Evolutionary conservation across 2,797 vertebrate species (phyloP).

Genomic region (Lateolabrax maculatus): DNA sequence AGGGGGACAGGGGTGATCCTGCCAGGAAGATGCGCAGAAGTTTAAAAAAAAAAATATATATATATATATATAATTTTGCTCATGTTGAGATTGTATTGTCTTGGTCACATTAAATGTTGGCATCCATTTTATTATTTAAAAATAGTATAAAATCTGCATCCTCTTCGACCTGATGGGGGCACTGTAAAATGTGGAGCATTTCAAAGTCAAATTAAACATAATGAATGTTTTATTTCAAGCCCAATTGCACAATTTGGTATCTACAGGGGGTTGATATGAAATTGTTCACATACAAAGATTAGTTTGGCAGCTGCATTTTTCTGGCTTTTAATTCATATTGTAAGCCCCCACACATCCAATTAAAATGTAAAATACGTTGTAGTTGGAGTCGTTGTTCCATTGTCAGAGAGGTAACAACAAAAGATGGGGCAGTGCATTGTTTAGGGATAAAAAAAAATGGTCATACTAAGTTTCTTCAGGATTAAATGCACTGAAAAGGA

Average conservation of each 20-base stretch:
- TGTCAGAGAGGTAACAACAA: neutral
- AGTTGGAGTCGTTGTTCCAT: neutral
- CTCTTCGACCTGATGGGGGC: constrained; percentile 34
- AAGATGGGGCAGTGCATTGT: neutral
- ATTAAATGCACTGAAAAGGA: no score
- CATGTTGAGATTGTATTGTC: neutral
- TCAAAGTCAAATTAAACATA: constrained; percentile 9
- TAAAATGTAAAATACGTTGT: neutral
- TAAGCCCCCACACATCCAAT: neutral
- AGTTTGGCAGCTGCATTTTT: neutral
- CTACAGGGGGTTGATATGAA: constrained; percentile 12
- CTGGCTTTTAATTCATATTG: neutral
- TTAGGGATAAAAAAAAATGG: neutral
- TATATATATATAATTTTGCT: neutral
- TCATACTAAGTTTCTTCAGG: neutral
- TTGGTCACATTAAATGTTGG: neutral
- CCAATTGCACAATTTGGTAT: constrained; percentile 16
- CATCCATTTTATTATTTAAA: neutral
- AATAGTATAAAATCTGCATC: neutral
- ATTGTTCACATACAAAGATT: neutral
- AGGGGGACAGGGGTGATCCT: neutral
- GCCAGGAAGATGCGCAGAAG: constrained; percentile 1
- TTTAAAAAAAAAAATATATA: neutral
- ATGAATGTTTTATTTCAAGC: neutral
- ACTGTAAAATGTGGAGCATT: constrained; percentile 5